These are phyloP conservation scores for Catamblyrhynchus diadema DNA, from an alignment of 2,797 vertebrate genomes.

Conservation along the genomic window DNA sequence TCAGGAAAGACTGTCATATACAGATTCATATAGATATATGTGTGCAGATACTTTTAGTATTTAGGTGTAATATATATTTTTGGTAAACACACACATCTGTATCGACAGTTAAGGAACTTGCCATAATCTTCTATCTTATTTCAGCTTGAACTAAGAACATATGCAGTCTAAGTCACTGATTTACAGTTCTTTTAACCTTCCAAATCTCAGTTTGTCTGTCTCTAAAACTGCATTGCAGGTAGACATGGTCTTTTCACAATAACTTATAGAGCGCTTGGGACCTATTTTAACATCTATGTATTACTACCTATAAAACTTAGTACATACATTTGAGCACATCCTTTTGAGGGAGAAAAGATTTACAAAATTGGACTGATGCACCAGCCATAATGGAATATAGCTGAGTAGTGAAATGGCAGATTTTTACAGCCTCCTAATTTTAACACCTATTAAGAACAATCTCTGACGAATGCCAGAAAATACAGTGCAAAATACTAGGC, in stretches of 20 bases:
- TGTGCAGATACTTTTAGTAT: neutral
- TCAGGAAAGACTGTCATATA: neutral
- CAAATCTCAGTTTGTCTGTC: neutral
- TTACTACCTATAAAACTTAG: neutral
- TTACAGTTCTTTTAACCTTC: neutral
- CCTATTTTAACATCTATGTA: neutral
- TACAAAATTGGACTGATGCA: neutral
- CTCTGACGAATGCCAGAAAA: neutral
- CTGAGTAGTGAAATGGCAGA: neutral
- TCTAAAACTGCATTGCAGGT: neutral
- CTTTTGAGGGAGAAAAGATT: neutral
- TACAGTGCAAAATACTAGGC: neutral
- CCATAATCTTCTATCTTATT: neutral
- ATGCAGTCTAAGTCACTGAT: neutral
- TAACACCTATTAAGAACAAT: neutral
- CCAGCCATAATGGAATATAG: neutral
- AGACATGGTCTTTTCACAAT: neutral
- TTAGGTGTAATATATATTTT: neutral
- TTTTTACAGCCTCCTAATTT: neutral
- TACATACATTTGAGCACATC: neutral
- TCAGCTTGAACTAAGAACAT: neutral
- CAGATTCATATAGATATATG: neutral
- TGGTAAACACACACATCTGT: neutral
- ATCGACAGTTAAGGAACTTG: neutral
- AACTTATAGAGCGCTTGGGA: neutral